These are phyloP conservation scores for Amblyopsis hoosieri DNA, from an alignment of 2,797 vertebrate species.

Conservation along the genomic window DNA sequence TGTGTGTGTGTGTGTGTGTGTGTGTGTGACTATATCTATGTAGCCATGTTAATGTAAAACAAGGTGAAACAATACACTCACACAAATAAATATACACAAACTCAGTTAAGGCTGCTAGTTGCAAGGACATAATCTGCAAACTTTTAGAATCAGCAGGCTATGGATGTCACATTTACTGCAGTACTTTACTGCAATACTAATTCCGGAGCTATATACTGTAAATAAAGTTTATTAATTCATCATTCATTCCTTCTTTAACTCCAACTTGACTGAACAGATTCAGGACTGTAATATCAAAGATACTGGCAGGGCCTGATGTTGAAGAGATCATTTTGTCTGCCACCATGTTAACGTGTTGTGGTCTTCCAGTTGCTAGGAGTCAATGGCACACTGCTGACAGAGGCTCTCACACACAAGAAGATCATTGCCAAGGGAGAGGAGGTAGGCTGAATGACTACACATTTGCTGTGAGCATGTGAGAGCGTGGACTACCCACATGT, in stretches of 20 bases:
- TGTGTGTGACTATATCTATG: too few species aligned
- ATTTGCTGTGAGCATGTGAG: constrained; percentile 24
- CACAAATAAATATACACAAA: too few species aligned
- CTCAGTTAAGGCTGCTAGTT: background rate
- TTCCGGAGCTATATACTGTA: too few species aligned
- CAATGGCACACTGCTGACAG: constrained; percentile 83
- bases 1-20: too few species aligned
- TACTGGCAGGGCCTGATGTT: background rate
- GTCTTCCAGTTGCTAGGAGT: constrained; percentile 88
- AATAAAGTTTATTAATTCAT: too few species aligned
- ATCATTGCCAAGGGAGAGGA: constrained; percentile 98
- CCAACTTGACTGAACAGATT: constrained; percentile 7
- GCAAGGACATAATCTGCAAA: background rate
- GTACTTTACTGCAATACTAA: too few species aligned
- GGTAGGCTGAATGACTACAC: constrained; percentile 69
- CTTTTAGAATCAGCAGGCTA: background rate
- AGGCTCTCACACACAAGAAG: constrained; percentile 94
- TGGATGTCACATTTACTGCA: background rate
- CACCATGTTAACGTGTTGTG: constrained; percentile 29
- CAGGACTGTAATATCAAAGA: background rate
- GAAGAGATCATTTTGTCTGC: background rate
- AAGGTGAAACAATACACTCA: too few species aligned
- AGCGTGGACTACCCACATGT: constrained; percentile 11
- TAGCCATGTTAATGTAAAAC: too few species aligned
- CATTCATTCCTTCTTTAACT: constrained; percentile 2